Conservation (phyloP, 2,113 vertebrate species). For the Oncorhynchus gorbuscha region DNA sequence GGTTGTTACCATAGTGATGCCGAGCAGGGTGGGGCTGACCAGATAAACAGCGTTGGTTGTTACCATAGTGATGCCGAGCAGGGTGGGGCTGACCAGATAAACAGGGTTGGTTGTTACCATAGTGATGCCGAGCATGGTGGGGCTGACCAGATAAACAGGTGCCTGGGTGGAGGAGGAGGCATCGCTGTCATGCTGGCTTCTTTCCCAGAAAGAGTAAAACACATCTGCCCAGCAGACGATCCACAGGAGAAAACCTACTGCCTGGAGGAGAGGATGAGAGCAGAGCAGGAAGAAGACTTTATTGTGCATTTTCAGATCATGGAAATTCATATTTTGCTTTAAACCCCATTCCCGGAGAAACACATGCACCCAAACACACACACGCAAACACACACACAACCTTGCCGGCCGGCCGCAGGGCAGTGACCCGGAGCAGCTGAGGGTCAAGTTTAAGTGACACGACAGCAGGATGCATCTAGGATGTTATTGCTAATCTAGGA, state of each 20-base stretch:
- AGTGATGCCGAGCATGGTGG: conserved; percentile 88
- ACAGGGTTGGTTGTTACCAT: conserved; percentile 78
- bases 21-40: too few relatives aligned
- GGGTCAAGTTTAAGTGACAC: too few relatives aligned
- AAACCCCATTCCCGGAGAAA: too few relatives aligned
- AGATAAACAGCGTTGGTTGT: conserved; percentile 28
- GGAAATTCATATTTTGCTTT: background rate
- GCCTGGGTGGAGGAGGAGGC: conserved; percentile 45
- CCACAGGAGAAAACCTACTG: conserved; percentile 87
- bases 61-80: conserved; percentile 95
- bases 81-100: conserved; percentile 74
- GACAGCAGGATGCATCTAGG: too few relatives aligned
- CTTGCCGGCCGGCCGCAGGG: too few relatives aligned
- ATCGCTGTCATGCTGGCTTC: conserved; percentile 66
- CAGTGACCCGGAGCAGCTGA: too few relatives aligned
- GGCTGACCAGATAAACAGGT: conserved; percentile 83
- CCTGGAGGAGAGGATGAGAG: conserved; percentile 70
- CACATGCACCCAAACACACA: too few relatives aligned
- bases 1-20: too few relatives aligned
- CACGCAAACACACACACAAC: too few relatives aligned
- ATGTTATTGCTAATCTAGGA: too few relatives aligned
- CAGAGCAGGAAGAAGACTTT: background rate
- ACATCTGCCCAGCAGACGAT: conserved; percentile 93
- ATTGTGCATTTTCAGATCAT: background rate
- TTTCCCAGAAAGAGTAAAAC: conserved; percentile 97